These are phyloP conservation scores for Calonectris borealis DNA, from an alignment of 2,113 vertebrate genomes.

Conservation along the genomic window DNA sequence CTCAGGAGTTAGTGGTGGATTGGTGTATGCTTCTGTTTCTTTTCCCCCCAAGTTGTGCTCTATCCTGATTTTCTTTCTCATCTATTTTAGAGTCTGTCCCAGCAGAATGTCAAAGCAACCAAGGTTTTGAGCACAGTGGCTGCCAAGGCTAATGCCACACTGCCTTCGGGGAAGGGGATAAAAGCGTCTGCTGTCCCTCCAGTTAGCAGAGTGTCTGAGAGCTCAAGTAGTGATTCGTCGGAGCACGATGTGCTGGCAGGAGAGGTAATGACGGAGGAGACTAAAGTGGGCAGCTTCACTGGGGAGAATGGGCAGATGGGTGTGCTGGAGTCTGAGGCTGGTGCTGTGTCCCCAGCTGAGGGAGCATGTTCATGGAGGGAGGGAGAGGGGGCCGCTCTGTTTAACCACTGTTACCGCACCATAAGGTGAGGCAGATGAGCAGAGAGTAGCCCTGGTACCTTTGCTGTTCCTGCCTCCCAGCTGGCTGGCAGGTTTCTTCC, in stretches of 20 bases:
- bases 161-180: not conserved
- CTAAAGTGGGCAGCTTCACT: not conserved
- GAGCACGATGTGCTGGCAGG: not conserved
- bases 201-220: not conserved
- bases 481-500: not conserved
- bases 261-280: not conserved
- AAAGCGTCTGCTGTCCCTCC: not conserved
- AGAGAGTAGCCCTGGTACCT: not conserved
- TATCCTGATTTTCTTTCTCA: not conserved
- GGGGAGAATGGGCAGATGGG: not conserved
- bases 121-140: not conserved
- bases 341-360: not conserved
- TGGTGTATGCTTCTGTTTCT: not conserved
- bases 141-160: not conserved
- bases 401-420: accelerated
- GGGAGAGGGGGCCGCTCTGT: not conserved
- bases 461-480: not conserved
- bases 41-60: not conserved
- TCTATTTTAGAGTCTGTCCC: conserved; percentile 1
- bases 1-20: not conserved
- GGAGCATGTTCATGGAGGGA: accelerated
- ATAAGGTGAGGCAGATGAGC: not conserved
- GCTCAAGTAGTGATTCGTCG: not conserved
- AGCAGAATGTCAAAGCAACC: not conserved
- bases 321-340: not conserved